A percentile compares a stretch with the other conserved stretches of the same genome.
Conservation (phyloP, 2,888 invertebrate species). For the Pandemis heparana region DNA sequence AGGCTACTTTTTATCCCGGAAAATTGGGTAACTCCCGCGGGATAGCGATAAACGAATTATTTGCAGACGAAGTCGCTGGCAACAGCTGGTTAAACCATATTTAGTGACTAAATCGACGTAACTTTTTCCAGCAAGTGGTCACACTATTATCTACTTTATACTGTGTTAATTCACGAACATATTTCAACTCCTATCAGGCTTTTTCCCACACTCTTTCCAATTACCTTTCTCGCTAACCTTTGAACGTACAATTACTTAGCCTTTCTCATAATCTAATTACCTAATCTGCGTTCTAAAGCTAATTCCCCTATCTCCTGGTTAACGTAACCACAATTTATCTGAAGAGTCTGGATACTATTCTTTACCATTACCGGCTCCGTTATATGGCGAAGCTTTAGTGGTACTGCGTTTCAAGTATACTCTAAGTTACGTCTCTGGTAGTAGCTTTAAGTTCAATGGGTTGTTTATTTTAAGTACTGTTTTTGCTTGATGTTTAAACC, state of each 20-base stretch:
- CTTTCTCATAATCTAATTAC: background rate
- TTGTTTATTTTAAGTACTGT: background rate
- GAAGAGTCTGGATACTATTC: slow-evolving; percentile 16
- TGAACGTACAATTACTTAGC: background rate
- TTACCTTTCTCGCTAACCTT: background rate
- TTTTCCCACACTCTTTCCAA: background rate
- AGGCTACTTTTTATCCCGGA: no score
- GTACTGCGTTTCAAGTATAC: background rate
- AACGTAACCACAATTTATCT: slow-evolving; percentile 21
- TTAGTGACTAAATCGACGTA: no score
- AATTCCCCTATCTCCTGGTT: slow-evolving; percentile 22
- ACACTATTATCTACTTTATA: no score
- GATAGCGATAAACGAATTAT: no score
- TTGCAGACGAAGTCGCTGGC: no score
- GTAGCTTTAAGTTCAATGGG: background rate
- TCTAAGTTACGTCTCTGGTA: background rate
- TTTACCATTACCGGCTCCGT: slow-evolving; percentile 19
- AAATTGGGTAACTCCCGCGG: no score
- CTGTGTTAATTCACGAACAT: no score
- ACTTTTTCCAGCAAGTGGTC: no score
- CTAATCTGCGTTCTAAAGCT: background rate
- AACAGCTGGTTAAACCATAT: no score
- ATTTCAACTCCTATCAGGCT: background rate
- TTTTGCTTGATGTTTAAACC: no score
- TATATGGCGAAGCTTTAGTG: background rate